Percentiles rank a stretch among this genome's conserved stretches.
These are phyloP conservation scores for Neelides sp. DNA, from an alignment of 1,140 invertebrate species.

Conservation along the genomic window DNA sequence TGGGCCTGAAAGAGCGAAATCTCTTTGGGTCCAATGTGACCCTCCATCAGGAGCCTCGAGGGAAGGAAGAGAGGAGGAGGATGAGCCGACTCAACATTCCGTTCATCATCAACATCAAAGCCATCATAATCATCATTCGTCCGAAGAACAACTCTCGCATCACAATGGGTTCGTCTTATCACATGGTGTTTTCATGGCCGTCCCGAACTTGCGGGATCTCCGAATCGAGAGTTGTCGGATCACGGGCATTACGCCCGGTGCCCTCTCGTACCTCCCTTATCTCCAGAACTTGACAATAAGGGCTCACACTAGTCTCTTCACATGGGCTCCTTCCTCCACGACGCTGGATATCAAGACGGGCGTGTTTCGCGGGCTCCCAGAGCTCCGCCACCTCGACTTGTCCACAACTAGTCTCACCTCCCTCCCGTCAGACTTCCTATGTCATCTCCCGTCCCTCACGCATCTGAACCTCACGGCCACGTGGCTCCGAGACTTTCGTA, in stretches of 20 bases:
- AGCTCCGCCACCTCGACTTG: slow-evolving; percentile 61
- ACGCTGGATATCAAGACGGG: slow-evolving; percentile 31
- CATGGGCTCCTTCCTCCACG: slow-evolving; percentile 17
- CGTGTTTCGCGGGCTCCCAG: slow-evolving; percentile 48
- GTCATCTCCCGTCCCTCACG: slow-evolving; percentile 59
- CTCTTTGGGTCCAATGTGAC: slow-evolving; percentile 27
- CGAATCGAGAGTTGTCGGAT: slow-evolving; percentile 84
- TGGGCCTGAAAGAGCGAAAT: slow-evolving; percentile 30
- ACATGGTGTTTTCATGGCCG: slow-evolving; percentile 30
- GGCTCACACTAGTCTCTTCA: slow-evolving; percentile 50
- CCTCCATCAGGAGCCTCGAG: background rate
- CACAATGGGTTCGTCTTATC: slow-evolving; percentile 28
- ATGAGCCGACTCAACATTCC: slow-evolving; percentile 7
- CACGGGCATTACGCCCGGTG: slow-evolving; percentile 67
- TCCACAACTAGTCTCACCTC: slow-evolving; percentile 76
- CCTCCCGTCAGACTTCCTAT: slow-evolving; percentile 67
- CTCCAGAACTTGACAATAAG: slow-evolving; percentile 69
- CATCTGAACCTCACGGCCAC: slow-evolving; percentile 69
- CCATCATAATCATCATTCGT: background rate
- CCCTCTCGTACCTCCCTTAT: slow-evolving; percentile 65
- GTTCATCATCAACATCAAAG: slow-evolving; percentile 3
- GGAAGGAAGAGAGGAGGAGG: background rate
- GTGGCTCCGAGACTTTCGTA: slow-evolving; percentile 59
- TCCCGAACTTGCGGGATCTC: slow-evolving; percentile 54
- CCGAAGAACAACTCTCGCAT: slow-evolving; percentile 1